phyloP scores from a whole-genome alignment of 2,797 vertebrate genomes.

The Poecilia gillii region DNA sequence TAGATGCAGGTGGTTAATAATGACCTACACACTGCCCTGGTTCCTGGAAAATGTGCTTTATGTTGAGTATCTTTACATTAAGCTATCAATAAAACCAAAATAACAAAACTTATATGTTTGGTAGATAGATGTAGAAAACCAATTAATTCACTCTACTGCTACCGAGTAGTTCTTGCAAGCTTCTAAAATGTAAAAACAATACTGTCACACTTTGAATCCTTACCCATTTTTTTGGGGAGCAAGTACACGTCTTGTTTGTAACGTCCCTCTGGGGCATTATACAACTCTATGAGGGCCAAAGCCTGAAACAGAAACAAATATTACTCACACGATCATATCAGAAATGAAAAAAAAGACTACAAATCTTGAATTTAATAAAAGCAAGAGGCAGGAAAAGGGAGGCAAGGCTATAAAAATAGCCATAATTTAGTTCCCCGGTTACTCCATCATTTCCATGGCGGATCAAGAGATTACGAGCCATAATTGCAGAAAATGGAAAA shows the following conservation, averaged over 20 bases:
- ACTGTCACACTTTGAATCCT: conserved; percentile 54
- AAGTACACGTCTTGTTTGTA: conserved; percentile 97
- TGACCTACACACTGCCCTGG: not conserved
- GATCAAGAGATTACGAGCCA: conserved; percentile 15
- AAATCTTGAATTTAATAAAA: conserved; percentile 4
- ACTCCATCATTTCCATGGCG: conserved; percentile 23
- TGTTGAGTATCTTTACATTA: not conserved
- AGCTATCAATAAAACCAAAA: not conserved
- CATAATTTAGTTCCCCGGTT: not conserved
- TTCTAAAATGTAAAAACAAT: conserved; percentile 13
- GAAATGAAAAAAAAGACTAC: not conserved
- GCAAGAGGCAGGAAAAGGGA: not conserved
- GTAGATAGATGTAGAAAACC: not conserved
- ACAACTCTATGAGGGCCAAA: conserved; percentile 93
- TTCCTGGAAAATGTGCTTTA: not conserved
- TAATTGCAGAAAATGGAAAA: conserved; percentile 18
- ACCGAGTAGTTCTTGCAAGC: not conserved
- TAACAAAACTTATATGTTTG: conserved; percentile 1
- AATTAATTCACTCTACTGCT: not conserved
- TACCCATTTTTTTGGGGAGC: conserved; percentile 97
- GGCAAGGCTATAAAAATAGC: conserved; percentile 6
- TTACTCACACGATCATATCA: not conserved
- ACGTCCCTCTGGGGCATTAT: conserved; percentile 93
- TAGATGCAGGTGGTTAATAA: not conserved
- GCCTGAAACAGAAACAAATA: conserved; percentile 78